A percentile compares a stretch with the other conserved stretches of the same genome.
Conservation (phyloP, 2,888 invertebrate genomes). For the Salpingus planirostris region DNA sequence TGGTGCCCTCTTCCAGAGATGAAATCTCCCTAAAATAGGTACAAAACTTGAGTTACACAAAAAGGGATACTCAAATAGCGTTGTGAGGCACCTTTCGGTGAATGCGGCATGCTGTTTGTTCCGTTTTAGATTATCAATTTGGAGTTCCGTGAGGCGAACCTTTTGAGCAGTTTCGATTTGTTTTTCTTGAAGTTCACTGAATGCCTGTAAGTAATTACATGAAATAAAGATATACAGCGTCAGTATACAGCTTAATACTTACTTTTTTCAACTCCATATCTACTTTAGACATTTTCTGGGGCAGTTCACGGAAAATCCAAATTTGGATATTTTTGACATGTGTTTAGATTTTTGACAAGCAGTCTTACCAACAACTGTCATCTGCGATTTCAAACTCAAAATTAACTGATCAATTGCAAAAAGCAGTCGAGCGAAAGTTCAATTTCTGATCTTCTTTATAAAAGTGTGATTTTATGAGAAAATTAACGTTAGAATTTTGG, state of each 20-base stretch:
- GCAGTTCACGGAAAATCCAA: too few relatives aligned
- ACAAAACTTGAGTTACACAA: not conserved
- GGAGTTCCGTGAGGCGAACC: constrained; percentile 66
- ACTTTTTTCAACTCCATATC: constrained; percentile 42
- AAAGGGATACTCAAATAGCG: not conserved
- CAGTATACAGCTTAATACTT: too few relatives aligned
- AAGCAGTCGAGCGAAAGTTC: too few relatives aligned
- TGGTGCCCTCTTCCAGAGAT: constrained; percentile 53
- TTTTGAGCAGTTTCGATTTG: constrained; percentile 74
- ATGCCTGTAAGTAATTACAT: constrained; percentile 48
- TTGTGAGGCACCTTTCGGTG: constrained; percentile 52
- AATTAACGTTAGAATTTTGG: too few relatives aligned
- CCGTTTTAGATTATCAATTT: constrained; percentile 61
- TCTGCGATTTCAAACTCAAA: too few relatives aligned
- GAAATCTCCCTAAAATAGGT: constrained; percentile 46
- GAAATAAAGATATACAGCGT: not conserved
- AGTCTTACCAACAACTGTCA: too few relatives aligned
- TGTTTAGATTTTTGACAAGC: too few relatives aligned
- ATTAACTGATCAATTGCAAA: too few relatives aligned
- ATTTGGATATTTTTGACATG: too few relatives aligned
- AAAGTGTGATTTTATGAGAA: too few relatives aligned
- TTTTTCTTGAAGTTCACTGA: constrained; percentile 71
- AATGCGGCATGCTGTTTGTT: constrained; percentile 61
- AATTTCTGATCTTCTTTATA: too few relatives aligned
- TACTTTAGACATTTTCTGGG: constrained; percentile 35